These are phyloP conservation scores for Neodiprion lecontei DNA, from an alignment of 1,140 invertebrate genomes.

Conservation along the genomic window DNA sequence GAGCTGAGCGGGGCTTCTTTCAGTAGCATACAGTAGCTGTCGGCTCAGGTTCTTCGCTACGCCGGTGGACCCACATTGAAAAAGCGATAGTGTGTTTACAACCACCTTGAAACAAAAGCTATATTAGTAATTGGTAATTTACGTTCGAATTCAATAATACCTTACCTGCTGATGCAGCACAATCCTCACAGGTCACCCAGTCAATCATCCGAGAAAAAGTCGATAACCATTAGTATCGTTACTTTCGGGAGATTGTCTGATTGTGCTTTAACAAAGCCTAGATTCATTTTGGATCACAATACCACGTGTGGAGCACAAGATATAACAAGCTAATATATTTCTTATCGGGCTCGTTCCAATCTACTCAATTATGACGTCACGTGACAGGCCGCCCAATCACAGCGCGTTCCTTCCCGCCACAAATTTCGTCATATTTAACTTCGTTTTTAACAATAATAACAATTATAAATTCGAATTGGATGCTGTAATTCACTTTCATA, in stretches of 20 bases:
- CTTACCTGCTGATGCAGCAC: constrained; percentile 31
- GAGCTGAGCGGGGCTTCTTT: constrained; percentile 30
- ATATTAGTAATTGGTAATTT: neutral
- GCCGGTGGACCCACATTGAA: constrained; percentile 51
- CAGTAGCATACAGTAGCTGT: constrained; percentile 50
- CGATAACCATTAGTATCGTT: neutral
- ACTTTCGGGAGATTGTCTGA: neutral
- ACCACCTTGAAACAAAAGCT: constrained; percentile 35
- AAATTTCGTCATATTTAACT: constrained; percentile 38
- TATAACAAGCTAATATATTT: neutral
- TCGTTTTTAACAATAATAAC: constrained; percentile 9
- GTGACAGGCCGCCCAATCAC: neutral
- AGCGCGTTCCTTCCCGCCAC: constrained; percentile 44
- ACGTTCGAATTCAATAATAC: neutral
- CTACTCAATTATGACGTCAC: constrained; percentile 25
- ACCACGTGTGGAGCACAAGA: neutral
- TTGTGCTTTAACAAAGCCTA: neutral
- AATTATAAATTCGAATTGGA: constrained; percentile 36
- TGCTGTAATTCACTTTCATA: constrained; percentile 46
- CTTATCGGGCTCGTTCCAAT: constrained; percentile 41
- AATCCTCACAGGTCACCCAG: constrained; percentile 41
- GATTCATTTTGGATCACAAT: constrained; percentile 2
- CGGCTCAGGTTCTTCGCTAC: constrained; percentile 51
- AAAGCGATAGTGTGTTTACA: constrained; percentile 56
- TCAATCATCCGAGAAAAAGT: constrained; percentile 24